Percentiles rank a stretch among this genome's conserved stretches.
Evolutionary conservation across 35 echinoderm and acorn worm species (phyloP).

Genomic region (Ptychodera flava): DNA sequence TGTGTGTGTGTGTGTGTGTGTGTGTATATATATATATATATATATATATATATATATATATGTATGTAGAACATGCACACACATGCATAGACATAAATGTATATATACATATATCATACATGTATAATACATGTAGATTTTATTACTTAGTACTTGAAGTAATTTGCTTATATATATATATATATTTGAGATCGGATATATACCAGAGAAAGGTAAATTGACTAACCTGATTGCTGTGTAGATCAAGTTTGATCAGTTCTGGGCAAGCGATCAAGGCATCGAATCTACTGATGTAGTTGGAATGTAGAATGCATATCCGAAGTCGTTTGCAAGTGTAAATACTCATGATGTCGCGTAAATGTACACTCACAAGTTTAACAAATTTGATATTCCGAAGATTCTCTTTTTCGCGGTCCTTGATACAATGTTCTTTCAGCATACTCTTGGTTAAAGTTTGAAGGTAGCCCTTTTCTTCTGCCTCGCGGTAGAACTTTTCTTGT

Average conservation of each 20-base stretch:
- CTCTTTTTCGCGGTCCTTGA: background rate
- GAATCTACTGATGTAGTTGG: slow-evolving; percentile 84
- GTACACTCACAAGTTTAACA: slow-evolving; percentile 44
- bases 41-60: background rate
- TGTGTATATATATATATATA: background rate
- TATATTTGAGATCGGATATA: no score
- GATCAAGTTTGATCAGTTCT: slow-evolving; percentile 63
- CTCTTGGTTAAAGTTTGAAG: slow-evolving; percentile 12
- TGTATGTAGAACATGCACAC: background rate
- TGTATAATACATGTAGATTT: no score
- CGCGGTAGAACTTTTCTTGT: slow-evolving; percentile 53
- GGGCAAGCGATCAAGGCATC: slow-evolving; percentile 55
- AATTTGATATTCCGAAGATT: slow-evolving; percentile 43
- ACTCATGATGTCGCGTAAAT: slow-evolving; percentile 65
- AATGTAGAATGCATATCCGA: slow-evolving; percentile 65
- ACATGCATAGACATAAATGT: background rate
- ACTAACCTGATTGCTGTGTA: slow-evolving; percentile 89
- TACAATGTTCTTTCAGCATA: slow-evolving; percentile 24
- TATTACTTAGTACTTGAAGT: no score
- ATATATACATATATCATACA: background rate
- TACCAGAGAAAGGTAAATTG: background rate
- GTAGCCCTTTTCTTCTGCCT: slow-evolving; percentile 82
- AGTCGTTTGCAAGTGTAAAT: slow-evolving; percentile 48
- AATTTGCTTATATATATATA: no score
- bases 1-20: background rate